Conservation (phyloP, 2,888 invertebrate genomes). For the Tiliacea aurago region DNA sequence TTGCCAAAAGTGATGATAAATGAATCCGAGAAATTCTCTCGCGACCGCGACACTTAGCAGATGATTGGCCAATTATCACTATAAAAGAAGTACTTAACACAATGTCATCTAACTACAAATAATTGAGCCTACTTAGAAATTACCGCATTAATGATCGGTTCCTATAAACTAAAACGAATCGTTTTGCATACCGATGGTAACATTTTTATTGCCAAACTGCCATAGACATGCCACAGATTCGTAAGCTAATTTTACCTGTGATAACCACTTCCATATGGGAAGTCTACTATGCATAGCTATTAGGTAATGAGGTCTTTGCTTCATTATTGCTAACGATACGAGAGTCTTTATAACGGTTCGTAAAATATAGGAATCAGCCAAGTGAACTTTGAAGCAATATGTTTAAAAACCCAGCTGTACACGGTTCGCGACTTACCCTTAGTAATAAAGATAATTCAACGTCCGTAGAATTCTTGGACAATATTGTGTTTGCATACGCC, state of each 20-base stretch:
- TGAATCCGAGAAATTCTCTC: neutral
- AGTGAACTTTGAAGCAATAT: conserved; percentile 8
- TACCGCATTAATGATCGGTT: no score
- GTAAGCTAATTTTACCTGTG: no score
- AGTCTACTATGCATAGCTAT: no score
- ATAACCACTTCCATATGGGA: no score
- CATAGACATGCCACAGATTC: no score
- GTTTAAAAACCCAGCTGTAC: neutral
- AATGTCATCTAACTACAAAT: neutral
- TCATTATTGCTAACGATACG: no score
- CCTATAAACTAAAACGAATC: no score
- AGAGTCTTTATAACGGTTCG: no score
- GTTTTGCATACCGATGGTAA: no score
- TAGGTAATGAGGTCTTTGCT: no score
- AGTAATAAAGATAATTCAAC: conserved; percentile 34
- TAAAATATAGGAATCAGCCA: no score
- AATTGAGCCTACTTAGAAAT: conserved; percentile 10
- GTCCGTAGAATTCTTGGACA: neutral
- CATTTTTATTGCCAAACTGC: no score
- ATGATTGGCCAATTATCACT: conserved; percentile 1
- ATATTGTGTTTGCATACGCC: conserved; percentile 39
- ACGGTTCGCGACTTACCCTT: conserved; percentile 9
- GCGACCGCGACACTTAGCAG: neutral
- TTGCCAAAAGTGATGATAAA: neutral
- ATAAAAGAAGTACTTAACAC: neutral